Conservation (phyloP, 1,140 invertebrate genomes). For the Heterodera schachtii region DNA sequence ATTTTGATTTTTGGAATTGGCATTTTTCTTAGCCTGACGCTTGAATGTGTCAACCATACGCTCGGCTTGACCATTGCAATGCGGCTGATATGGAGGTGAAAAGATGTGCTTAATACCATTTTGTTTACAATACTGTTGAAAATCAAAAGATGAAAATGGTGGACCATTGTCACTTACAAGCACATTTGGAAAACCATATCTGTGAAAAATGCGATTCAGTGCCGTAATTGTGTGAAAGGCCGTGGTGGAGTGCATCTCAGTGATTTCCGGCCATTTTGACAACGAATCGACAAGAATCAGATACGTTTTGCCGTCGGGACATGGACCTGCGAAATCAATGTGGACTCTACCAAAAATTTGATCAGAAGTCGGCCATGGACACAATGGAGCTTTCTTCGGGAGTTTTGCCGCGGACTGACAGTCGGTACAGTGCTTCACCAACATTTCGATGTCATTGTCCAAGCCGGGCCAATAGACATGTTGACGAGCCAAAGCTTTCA, state of each 20-base stretch:
- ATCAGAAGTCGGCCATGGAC: too few relatives aligned
- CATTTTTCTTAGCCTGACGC: conserved; percentile 6
- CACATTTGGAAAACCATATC: neutral
- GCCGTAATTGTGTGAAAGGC: neutral
- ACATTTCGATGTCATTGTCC: too few relatives aligned
- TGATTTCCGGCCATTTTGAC: conserved; percentile 20
- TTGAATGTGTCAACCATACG: conserved; percentile 30
- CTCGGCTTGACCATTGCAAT: too few relatives aligned
- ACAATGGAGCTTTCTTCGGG: too few relatives aligned
- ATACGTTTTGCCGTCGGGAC: neutral
- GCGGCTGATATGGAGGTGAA: neutral
- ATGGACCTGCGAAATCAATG: too few relatives aligned
- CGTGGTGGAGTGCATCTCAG: neutral
- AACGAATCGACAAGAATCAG: neutral
- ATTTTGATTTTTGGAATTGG: neutral
- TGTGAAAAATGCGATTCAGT: neutral
- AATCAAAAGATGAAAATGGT: neutral
- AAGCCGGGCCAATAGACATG: too few relatives aligned
- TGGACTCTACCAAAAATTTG: too few relatives aligned
- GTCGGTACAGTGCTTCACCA: too few relatives aligned
- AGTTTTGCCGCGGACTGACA: too few relatives aligned
- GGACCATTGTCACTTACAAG: neutral
- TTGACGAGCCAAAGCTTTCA: too few relatives aligned
- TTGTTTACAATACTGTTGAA: conserved; percentile 20
- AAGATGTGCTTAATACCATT: conserved; percentile 21